Evolutionary conservation across 1,140 invertebrate genomes (phyloP), one percentile per base, ranked within the genome.

Genomic region (Ephestia elutella): DNA sequence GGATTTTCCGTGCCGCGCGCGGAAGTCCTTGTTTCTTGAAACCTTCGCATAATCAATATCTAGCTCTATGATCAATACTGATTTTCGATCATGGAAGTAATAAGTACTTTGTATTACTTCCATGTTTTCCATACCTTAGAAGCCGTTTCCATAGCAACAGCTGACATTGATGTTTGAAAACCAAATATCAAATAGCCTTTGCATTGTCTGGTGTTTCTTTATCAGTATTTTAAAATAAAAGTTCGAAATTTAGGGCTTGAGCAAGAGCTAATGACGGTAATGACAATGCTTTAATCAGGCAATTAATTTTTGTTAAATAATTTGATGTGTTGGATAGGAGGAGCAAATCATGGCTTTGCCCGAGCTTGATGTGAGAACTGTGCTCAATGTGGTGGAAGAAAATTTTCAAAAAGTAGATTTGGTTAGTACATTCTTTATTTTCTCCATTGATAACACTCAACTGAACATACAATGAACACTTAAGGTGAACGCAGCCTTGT

Each of bases 311-410:
- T 10, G 11, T 32, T 44, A 15, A 44, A 15, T n/a, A 15, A 44
- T n/a, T 44, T 15, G n/a, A 44, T 44, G 38, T 44, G 1, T 44
- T 4, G n/a, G 1, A 15, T 44, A 15, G 38, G n/a, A 44, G 15
- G 5, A 66, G 61, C 57, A 57, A n/a, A 8, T 15, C 38, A 57
- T 66, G 60, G 62, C 51, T 55, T 65, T 87, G 54, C 82, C 80
- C 10, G 72, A 84, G 49, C 71, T 86, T 17, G 78, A 82, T 38
- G 62, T 63, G n/a, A 71, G 73, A 62, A 65, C 70, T 32, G 73
- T 89, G 38, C 73, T 89, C 44, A 62, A 89, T 70, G 77, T 88
- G 18, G 87, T 89, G 0, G 80, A 89, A 53, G 78, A 84, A 30
- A 88, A 87, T 57, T 88, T 88, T 56, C 54, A 78, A 53, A 74